Conservation (phyloP, 2,797 vertebrate species). For the Pantherophis alleghaniensis region DNA sequence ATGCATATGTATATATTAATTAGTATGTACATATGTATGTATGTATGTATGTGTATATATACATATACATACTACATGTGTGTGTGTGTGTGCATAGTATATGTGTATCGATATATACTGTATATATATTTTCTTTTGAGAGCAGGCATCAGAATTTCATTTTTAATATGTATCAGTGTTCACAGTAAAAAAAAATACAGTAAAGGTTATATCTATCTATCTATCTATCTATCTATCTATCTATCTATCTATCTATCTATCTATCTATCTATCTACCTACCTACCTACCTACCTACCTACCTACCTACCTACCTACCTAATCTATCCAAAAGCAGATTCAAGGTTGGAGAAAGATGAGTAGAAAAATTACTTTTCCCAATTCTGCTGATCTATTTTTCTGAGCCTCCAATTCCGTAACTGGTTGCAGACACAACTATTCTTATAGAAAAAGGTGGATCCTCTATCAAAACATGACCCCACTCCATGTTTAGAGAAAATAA, state of each 20-base stretch:
- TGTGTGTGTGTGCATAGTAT: too few species aligned
- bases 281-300: background rate
- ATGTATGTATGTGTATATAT: too few species aligned
- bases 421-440: background rate
- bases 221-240: background rate
- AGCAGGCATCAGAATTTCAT: too few species aligned
- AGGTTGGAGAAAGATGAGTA: background rate
- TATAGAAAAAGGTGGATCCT: background rate
- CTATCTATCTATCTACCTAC: background rate
- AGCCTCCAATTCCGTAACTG: background rate
- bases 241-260: background rate
- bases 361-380: background rate
- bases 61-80: too few species aligned
- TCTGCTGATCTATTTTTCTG: background rate
- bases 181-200: background rate
- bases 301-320: background rate
- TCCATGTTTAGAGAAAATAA: background rate
- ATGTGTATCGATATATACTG: too few species aligned
- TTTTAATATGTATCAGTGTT: too few species aligned
- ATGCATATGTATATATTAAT: too few species aligned
- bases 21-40: too few species aligned
- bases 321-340: background rate
- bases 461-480: background rate
- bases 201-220: background rate
- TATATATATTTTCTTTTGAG: too few species aligned